phyloP scores from a whole-genome alignment of 2,888 invertebrate species.

The Lycophotia porphyrea region DNA sequence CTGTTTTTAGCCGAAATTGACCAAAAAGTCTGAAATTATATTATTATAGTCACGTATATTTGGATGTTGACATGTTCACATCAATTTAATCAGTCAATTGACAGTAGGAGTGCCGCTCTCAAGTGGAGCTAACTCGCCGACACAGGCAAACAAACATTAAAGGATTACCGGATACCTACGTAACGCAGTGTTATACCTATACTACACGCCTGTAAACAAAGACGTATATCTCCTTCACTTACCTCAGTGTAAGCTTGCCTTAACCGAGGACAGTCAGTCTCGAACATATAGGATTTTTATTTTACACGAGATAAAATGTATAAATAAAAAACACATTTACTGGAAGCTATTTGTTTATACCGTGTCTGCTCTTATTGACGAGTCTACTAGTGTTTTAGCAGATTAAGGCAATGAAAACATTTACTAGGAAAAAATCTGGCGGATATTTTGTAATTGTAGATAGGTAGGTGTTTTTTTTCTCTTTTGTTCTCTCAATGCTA shows the following conservation, averaged over 20 bases:
- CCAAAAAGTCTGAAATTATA: neutral
- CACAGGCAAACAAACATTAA: constrained; percentile 74
- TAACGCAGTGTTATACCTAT: constrained; percentile 56
- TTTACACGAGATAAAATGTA: constrained; percentile 44
- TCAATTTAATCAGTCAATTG: constrained; percentile 72
- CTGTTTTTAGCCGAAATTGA: neutral
- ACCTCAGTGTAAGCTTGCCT: constrained; percentile 68
- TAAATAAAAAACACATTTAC: constrained; percentile 66
- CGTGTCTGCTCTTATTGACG: constrained; percentile 48
- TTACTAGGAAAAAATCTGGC: constrained; percentile 77
- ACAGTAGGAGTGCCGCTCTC: constrained; percentile 71
- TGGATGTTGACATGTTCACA: constrained; percentile 36
- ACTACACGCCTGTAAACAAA: constrained; percentile 68
- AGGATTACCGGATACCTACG: constrained; percentile 76
- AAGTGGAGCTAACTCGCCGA: constrained; percentile 68
- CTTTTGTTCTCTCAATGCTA: neutral
- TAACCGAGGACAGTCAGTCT: constrained; percentile 62
- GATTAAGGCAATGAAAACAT: constrained; percentile 84
- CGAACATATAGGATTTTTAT: constrained; percentile 53
- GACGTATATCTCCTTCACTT: constrained; percentile 65
- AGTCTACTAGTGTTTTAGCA: constrained; percentile 73
- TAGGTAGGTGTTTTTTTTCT: constrained; percentile 74
- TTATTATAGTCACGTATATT: constrained; percentile 20
- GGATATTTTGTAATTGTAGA: constrained; percentile 73
- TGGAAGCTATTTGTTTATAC: constrained; percentile 64